Evolutionary conservation across 1,140 invertebrate species (phyloP).

Genomic region (Magallana ariakensis): DNA sequence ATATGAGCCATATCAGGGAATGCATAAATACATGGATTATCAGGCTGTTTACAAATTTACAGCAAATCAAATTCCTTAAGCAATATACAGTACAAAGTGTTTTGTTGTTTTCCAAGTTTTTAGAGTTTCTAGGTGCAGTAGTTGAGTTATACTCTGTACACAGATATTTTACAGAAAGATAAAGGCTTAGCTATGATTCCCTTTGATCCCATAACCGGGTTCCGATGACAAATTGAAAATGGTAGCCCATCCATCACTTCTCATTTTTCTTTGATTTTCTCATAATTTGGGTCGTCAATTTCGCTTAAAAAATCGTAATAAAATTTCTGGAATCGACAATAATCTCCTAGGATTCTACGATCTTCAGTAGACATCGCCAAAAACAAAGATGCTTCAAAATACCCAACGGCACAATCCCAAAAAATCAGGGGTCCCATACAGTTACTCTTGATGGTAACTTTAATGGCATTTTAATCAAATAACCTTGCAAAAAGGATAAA

Average conservation of each 20-base stretch:
- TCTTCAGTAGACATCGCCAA: neutral
- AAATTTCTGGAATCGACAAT: neutral
- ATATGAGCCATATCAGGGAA: no score
- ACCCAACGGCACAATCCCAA: neutral
- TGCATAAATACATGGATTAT: no score
- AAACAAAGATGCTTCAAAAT: neutral
- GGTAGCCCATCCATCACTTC: conserved; percentile 7
- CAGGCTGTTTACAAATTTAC: no score
- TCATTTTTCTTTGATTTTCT: neutral
- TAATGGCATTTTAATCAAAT: conserved; percentile 7
- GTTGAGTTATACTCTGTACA: no score
- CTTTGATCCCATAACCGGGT: neutral
- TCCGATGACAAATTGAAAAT: neutral
- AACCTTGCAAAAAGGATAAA: neutral
- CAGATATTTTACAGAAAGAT: neutral
- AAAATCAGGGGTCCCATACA: neutral
- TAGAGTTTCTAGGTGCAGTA: no score
- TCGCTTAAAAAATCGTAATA: neutral
- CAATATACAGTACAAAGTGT: no score
- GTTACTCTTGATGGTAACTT: neutral
- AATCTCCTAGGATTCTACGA: neutral
- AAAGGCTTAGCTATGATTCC: neutral
- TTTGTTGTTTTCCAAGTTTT: no score
- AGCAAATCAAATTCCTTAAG: no score
- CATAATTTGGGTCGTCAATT: conserved; percentile 16